Evolutionary conservation across 1,140 invertebrate species (phyloP), one percentile per base, ranked within the genome.

Genomic region (Triops cancriformis): DNA sequence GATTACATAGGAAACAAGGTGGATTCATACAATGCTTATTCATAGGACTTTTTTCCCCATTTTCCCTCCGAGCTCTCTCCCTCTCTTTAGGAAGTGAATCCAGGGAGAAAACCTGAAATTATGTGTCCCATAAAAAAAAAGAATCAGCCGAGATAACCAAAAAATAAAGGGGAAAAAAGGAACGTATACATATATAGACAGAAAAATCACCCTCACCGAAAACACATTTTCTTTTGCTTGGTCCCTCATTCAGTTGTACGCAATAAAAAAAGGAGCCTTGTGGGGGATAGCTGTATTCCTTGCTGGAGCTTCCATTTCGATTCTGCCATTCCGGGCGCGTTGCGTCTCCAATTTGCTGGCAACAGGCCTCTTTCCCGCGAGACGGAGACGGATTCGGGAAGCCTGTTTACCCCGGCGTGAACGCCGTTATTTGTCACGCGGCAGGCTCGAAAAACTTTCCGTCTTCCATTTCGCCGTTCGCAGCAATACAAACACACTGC

Each of bases 331-430:
- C 51, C 18, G 51, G 51, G 51, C 51, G 51, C 51, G 51, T 64
- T 23, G 10, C 51, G 23, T 18, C 51, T 64, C 23, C 51, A 64
- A 64, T 64, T 64, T 64, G 51, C 51, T 64, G 51, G 51, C 51
- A 64, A 64, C 51, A 64, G 51, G 51, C 51, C 51, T 64, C 51
- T 64, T n/a, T 64, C 51, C 51, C 51, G 51, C 10, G 51, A 64
- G 51, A 64, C 51, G 51, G 7, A 64, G 51, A 64, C 14, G 51
- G 51, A 64, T 64, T 23, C 51, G 51, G 51, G 18, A 64, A 64
- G 51, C 51, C 51, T 64, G 51, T 64, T 64, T 64, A 64, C 14
- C 31, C 51, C 51, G 51, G 51, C 51, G 51, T 64, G 51, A 64
- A 64, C 18, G 51, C 10, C 14, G 14, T 64, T 64, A 64, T 64